Percentiles rank a stretch among this genome's conserved stretches.
Conservation (phyloP, 2,888 invertebrate genomes). For the Abrostola tripartita region DNA sequence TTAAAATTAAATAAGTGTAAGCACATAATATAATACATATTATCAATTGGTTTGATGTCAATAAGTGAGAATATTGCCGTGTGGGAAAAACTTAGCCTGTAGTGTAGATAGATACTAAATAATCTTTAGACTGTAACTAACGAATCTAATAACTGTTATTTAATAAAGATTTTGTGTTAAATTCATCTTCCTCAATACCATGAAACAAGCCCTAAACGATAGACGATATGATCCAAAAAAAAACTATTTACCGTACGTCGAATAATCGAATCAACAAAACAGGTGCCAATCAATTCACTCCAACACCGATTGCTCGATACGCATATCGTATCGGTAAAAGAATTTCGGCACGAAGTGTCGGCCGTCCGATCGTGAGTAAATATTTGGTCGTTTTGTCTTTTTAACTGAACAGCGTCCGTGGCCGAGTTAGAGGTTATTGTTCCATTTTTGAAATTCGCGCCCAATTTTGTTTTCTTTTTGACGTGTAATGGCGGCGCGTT, state of each 20-base stretch:
- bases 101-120: too few species aligned
- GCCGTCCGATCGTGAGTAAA: conserved; percentile 71
- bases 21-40: too few species aligned
- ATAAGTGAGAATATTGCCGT: too few species aligned
- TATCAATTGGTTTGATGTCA: too few species aligned
- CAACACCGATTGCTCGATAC: conserved; percentile 47
- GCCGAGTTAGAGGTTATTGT: conserved; percentile 87
- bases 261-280: conserved; percentile 24
- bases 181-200: background rate
- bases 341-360: conserved; percentile 69
- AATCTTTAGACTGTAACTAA: background rate
- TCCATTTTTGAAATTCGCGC: conserved; percentile 83
- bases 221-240: background rate
- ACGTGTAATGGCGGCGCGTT: conserved; percentile 62
- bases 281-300: conserved; percentile 32
- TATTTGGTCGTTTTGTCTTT: conserved; percentile 77
- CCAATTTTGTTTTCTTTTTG: conserved; percentile 69
- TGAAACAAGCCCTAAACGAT: conserved; percentile 21
- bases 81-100: too few species aligned
- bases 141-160: background rate
- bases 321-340: conserved; percentile 70
- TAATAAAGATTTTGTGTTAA: background rate
- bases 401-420: conserved; percentile 79
- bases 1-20: background rate
- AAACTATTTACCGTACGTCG: conserved; percentile 9